Evolutionary conservation across 2,797 vertebrate genomes (phyloP).

Genomic region (Hypotaenidia philippensis): DNA sequence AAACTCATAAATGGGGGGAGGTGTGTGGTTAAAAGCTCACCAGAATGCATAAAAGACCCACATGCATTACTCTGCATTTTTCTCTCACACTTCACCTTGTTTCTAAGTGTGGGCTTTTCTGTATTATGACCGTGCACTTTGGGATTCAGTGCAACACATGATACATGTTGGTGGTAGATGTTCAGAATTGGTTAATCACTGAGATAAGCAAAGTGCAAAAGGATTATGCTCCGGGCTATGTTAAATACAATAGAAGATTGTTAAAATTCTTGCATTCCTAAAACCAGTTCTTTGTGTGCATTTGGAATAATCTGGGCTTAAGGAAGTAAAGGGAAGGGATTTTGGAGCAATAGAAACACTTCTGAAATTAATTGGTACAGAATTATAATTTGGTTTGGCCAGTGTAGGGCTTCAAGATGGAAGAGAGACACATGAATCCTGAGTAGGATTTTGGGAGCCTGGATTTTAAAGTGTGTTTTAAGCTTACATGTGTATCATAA

Average conservation of each 20-base stretch:
- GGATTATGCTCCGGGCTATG: background rate
- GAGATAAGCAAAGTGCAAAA: background rate
- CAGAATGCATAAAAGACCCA: background rate
- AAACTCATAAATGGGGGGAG: background rate
- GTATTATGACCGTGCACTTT: background rate
- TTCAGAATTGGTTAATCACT: background rate
- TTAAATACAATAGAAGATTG: background rate
- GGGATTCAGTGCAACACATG: background rate
- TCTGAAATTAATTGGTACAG: background rate
- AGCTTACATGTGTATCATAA: fast-evolving
- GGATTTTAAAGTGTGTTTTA: background rate
- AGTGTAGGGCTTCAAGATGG: too few relatives aligned
- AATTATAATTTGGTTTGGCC: background rate
- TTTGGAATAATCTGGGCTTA: background rate
- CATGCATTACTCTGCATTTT: background rate
- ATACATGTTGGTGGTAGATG: background rate
- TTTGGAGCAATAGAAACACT: background rate
- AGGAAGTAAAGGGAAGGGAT: background rate
- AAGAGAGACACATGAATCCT: fast-evolving
- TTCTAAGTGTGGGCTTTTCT: background rate
- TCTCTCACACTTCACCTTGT: background rate
- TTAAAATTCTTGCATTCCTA: constrained; percentile 6
- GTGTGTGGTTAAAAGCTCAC: background rate
- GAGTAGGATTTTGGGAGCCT: background rate
- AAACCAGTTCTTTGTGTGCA: background rate